Evolutionary conservation across 2,888 invertebrate genomes (phyloP).

Genomic region (Apodemia mormo): DNA sequence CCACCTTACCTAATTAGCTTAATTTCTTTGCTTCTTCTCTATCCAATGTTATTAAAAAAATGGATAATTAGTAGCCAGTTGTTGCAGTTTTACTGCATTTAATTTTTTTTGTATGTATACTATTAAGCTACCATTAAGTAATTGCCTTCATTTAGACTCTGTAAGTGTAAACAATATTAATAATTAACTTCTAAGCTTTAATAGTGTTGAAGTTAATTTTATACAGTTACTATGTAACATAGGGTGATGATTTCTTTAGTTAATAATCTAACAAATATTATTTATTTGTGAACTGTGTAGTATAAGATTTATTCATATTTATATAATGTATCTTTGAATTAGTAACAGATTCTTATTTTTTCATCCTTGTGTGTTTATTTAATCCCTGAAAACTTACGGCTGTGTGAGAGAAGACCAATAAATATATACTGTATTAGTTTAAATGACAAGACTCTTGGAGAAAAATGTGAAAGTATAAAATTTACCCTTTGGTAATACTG

Average conservation of each 20-base stretch:
- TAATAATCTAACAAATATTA: not conserved
- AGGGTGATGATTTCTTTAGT: conserved; percentile 4
- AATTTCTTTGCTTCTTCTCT: too few relatives aligned
- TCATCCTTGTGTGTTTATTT: not conserved
- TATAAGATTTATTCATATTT: not conserved
- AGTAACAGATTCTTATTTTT: conserved; percentile 13
- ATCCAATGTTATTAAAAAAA: not conserved
- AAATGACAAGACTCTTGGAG: too few relatives aligned
- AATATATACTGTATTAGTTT: too few relatives aligned
- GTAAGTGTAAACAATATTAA: conserved; percentile 1
- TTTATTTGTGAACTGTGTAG: conserved; percentile 7
- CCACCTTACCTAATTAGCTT: too few relatives aligned
- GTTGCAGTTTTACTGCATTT: not conserved
- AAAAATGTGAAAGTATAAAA: too few relatives aligned
- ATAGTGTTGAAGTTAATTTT: conserved; percentile 3
- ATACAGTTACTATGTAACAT: conserved; percentile 10
- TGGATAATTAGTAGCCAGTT: not conserved
- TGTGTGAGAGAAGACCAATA: too few relatives aligned
- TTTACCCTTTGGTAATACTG: too few relatives aligned
- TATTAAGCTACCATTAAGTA: not conserved
- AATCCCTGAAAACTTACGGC: too few relatives aligned
- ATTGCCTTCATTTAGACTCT: conserved; percentile 1
- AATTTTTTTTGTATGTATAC: not conserved
- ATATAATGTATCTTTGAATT: conserved; percentile 4
- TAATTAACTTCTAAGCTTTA: conserved; percentile 12